Evolutionary conservation across 2,797 vertebrate species (phyloP).

Genomic region (Ctenochaetus hawaiiensis): DNA sequence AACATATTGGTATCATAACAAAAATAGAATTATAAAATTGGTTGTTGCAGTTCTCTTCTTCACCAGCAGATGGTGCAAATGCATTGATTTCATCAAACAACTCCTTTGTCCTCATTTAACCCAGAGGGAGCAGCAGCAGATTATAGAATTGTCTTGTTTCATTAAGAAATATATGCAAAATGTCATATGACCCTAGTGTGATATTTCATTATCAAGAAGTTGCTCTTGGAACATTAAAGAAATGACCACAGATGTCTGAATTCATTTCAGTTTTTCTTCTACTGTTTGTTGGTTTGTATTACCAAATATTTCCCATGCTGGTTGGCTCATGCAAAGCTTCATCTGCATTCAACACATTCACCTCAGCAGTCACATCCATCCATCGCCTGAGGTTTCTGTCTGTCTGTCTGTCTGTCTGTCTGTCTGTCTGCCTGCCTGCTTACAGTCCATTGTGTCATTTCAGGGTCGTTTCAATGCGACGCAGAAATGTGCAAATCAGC

Average conservation of each 20-base stretch:
- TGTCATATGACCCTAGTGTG: background rate
- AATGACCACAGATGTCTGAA: background rate
- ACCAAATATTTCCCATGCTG: slow-evolving; percentile 12
- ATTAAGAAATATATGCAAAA: slow-evolving; percentile 9
- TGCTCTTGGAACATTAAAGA: background rate
- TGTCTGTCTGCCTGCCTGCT: slow-evolving; percentile 22
- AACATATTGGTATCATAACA: too few relatives aligned
- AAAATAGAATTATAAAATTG: background rate
- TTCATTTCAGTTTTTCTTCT: background rate
- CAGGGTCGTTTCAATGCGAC: slow-evolving; percentile 70
- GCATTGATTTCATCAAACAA: slow-evolving; percentile 17
- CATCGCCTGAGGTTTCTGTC: slow-evolving; percentile 45
- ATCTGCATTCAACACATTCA: slow-evolving; percentile 53
- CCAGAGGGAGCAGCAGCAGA: slow-evolving; percentile 5
- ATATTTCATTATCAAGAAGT: slow-evolving; percentile 10
- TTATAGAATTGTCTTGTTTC: background rate
- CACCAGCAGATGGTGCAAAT: slow-evolving; percentile 56
- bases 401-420: slow-evolving; percentile 42
- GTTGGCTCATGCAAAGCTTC: slow-evolving; percentile 23
- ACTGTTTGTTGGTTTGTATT: background rate
- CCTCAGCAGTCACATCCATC: slow-evolving; percentile 53
- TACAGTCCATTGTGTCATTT: slow-evolving; percentile 64
- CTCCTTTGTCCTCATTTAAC: slow-evolving; percentile 46
- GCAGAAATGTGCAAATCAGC: slow-evolving; percentile 78
- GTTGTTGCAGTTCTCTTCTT: slow-evolving; percentile 18